Evolutionary conservation across 1,140 invertebrate species (phyloP), one percentile per base, ranked within the genome.

Genomic region (Trachymyrmex cornetzi): DNA sequence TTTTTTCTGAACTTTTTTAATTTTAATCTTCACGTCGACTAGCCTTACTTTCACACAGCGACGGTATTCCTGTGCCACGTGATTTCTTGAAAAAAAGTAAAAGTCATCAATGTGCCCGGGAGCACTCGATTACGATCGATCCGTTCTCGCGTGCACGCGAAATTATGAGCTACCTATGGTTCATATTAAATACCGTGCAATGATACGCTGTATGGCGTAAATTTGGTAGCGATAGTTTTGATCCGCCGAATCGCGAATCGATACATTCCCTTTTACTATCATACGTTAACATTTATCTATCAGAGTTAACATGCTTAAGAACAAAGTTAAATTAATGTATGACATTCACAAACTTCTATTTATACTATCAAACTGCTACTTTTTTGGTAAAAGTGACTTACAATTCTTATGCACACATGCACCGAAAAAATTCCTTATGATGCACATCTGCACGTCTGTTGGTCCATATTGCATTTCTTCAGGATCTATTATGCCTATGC

Each of bases 41-140:
- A 27, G 38, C 24, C 44, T 63, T 84, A 74, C 67, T 84, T 74
- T 84, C 67, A 59, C 67, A 61, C 77, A 79, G 64, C 27, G 64
- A 22, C n/a, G 67, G 24, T 50, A 50, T 59, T 59, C 24, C 14
- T n/a, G 38, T 11, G 75, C 66, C 64, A 69, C 85, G 77, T 86
- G 77, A 86, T 86, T 64, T 59, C n/a, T 24, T 57, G 53, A 86
- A 80, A 71, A 87, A 87, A 61, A 44, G 61, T 63, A 82, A 87
- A 82, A 87, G 85, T 87, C 64, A 81, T 82, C 48, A 81, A 82
- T 55, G 77, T 64, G 77, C 77, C 80, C 79, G 77, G 66, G 64
- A 87, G 79, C 85, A 72, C 85, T 63, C 77, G 85, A 81, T 86
- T 77, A 27, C 79, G 85, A 82, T 87, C 85, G 79, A 87, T 82